These are phyloP conservation scores for Batillaria attramentaria DNA, from an alignment of 1,140 invertebrate genomes.

Conservation along the genomic window DNA sequence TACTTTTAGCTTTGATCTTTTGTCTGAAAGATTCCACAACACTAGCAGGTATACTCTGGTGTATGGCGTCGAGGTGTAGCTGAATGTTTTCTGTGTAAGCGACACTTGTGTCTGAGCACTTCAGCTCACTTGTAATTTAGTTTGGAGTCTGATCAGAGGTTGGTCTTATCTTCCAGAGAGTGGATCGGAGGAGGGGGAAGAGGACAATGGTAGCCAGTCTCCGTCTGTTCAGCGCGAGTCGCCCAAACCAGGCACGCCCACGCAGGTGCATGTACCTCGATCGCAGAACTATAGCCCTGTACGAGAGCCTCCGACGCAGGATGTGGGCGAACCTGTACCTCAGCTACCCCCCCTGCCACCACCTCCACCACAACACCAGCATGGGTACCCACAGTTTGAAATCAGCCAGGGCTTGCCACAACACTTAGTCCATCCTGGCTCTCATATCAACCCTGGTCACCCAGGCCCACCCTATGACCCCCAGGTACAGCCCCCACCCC, in stretches of 20 bases:
- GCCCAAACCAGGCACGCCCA: constrained; percentile 34
- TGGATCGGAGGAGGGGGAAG: constrained; percentile 52
- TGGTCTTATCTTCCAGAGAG: too few species aligned
- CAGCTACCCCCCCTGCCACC: constrained; percentile 30
- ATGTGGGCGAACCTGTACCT: constrained; percentile 16
- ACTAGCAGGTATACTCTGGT: too few species aligned
- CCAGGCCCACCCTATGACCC: constrained; percentile 30
- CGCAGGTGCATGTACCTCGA: background rate
- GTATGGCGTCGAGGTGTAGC: too few species aligned
- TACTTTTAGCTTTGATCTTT: too few species aligned
- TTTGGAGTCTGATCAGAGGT: too few species aligned
- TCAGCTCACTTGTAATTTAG: too few species aligned
- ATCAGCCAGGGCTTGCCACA: background rate
- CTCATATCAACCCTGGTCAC: constrained; percentile 9
- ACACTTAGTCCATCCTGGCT: constrained; percentile 20
- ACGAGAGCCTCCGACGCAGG: constrained; percentile 16
- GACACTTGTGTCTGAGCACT: too few species aligned
- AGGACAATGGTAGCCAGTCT: constrained; percentile 42
- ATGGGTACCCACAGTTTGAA: constrained; percentile 21
- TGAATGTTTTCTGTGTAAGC: too few species aligned
- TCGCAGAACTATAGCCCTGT: constrained; percentile 21
- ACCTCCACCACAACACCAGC: constrained; percentile 19
- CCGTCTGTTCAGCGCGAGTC: constrained; percentile 21
- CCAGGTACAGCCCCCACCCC: constrained; percentile 33
- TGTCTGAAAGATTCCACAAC: too few species aligned